Percentiles rank a stretch among this genome's conserved stretches.
Conservation (phyloP, 2,797 vertebrate species). For the Girardinus metallicus region DNA sequence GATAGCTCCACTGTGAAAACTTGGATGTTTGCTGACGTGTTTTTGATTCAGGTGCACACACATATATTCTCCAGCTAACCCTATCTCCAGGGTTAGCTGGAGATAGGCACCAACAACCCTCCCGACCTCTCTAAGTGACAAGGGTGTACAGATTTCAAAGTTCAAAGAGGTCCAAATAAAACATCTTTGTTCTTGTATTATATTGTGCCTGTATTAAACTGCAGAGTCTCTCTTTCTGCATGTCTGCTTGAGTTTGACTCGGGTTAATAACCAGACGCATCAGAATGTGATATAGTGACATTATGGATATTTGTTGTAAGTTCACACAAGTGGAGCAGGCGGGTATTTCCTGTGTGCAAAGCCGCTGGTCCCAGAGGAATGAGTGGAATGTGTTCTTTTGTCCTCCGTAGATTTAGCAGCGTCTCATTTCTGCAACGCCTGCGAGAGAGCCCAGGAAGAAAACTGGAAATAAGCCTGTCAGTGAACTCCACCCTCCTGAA, state of each 20-base stretch:
- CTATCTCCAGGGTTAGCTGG: too few species aligned
- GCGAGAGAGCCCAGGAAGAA: conserved; percentile 46
- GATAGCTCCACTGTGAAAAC: neutral
- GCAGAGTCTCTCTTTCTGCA: neutral
- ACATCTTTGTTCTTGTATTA: neutral
- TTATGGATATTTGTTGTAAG: conserved; percentile 62
- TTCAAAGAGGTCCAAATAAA: neutral
- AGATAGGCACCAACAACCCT: too few species aligned
- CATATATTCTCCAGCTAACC: too few species aligned
- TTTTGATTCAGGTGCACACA: too few species aligned
- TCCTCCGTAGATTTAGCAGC: conserved; percentile 68
- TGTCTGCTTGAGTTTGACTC: neutral
- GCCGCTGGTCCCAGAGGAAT: conserved; percentile 78
- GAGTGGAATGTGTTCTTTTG: conserved; percentile 78
- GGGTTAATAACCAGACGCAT: conserved; percentile 8
- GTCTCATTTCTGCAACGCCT: conserved; percentile 58
- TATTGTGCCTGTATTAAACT: neutral
- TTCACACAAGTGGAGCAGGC: conserved; percentile 48
- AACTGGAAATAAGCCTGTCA: conserved; percentile 49
- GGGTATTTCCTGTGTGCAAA: conserved; percentile 80
- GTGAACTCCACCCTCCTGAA: neutral
- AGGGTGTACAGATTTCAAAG: too few species aligned
- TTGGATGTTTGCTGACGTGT: neutral
- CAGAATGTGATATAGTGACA: conserved; percentile 24
- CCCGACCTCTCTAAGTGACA: too few species aligned